phyloP scores from a whole-genome alignment of 2,797 vertebrate genomes.

The Alfaro cultratus region DNA sequence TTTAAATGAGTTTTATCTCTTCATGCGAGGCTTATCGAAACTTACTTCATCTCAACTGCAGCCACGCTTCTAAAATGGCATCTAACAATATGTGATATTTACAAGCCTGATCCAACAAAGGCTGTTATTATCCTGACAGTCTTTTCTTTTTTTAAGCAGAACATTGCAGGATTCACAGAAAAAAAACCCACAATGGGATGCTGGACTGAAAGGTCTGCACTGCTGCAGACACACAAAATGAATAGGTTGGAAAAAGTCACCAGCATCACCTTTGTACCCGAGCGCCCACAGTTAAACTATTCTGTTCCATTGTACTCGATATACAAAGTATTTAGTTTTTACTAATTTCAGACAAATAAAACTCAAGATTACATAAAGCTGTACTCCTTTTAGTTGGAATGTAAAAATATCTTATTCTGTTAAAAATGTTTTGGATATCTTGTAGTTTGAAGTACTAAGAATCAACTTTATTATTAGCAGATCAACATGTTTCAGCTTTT shows the following conservation, averaged over 20 bases:
- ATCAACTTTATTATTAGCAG: not conserved
- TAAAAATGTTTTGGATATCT: not conserved
- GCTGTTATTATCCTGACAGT: slow-evolving; percentile 57
- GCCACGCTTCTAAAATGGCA: slow-evolving; percentile 71
- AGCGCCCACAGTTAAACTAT: slow-evolving; percentile 27
- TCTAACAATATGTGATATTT: slow-evolving; percentile 78
- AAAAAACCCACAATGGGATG: slow-evolving; percentile 56
- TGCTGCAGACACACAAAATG: slow-evolving; percentile 54
- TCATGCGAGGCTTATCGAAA: slow-evolving; percentile 68
- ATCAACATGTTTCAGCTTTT: not conserved
- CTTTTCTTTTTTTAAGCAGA: slow-evolving; percentile 42
- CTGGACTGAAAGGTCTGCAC: slow-evolving; percentile 67
- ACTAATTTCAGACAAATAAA: not conserved
- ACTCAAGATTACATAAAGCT: not conserved
- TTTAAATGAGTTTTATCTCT: slow-evolving; percentile 78
- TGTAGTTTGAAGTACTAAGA: not conserved
- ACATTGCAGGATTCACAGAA: slow-evolving; percentile 59
- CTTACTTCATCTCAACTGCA: slow-evolving; percentile 70
- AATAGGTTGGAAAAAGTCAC: slow-evolving; percentile 65
- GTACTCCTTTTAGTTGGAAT: not conserved
- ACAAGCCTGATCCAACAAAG: slow-evolving; percentile 71
- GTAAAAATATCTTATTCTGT: not conserved
- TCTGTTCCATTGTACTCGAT: slow-evolving; percentile 39
- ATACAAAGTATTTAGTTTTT: slow-evolving; percentile 24
- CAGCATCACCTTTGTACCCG: slow-evolving; percentile 42